Evolutionary conservation across 2,797 vertebrate species (phyloP), one percentile per base, ranked within the genome.

Genomic region (Micrastur ruficollis): DNA sequence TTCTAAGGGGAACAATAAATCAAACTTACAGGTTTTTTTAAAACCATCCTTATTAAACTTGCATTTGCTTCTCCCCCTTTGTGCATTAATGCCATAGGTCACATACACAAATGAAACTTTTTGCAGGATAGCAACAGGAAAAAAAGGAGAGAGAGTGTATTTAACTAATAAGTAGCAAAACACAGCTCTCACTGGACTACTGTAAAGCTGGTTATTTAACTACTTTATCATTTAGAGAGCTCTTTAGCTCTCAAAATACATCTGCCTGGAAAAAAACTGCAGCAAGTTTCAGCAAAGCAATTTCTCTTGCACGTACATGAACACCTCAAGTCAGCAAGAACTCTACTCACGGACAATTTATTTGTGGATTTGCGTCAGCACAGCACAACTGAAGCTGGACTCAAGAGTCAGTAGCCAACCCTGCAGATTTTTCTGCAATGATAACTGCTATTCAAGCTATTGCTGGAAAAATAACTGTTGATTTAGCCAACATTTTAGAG

Each of bases 91-190:
- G 44, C n/a, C 55, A 82, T 5, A 9, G 22, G 67, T 63, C 71
- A 80, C 36, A 81, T 6, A 89, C 6, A 19, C 58, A 82, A 85
- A 49, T 42, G 23, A 89, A 96, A 91, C 50, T 32, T 89, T 86
- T 4, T 58, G 5, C 22, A 50, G 18, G 8, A 12, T 6, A 68
- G 27, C 36, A 85, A 76, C 6, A 15, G 63, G 18, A 49, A 40
- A 47, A 44, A 78, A 74, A 74, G 3, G 46, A 32, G 18, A 85
- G 4, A 59, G 12, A 19, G 3, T 80, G 36, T 38, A 58, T 40
- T 86, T 92, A 62, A 78, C 81, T 75, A 91, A 42, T 31, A 88
- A 89, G 36, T 19, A 87, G 49, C 31, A 93, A 97, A 95, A 78
- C 32, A 62, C 10, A 67, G 32, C 23, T 81, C 66, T 81, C 74